Evolutionary conservation across 2,888 invertebrate genomes (phyloP).

Genomic region (Eristalis tenax): DNA sequence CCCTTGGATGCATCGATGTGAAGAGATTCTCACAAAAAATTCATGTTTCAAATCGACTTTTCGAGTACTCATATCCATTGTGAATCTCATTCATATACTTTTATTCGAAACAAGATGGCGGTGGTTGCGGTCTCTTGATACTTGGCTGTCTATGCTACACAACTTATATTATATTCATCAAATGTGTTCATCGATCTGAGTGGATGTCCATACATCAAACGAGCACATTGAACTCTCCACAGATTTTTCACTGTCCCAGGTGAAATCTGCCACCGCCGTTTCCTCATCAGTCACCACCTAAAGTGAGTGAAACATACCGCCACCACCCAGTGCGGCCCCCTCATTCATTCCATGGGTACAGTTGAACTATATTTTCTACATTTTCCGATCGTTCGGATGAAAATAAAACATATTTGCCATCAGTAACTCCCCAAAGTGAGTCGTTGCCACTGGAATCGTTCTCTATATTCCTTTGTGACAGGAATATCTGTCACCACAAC

Average conservation of each 20-base stretch:
- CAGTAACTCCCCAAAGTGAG: slow-evolving; percentile 29
- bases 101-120: neutral
- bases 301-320: neutral
- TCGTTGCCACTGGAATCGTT: slow-evolving; percentile 12
- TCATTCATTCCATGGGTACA: neutral
- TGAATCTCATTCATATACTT: neutral
- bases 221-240: slow-evolving; percentile 2
- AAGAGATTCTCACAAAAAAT: no score
- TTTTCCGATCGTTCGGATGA: neutral
- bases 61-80: no score
- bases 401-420: slow-evolving; percentile 53
- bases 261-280: neutral
- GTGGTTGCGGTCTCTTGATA: neutral
- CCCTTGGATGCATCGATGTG: no score
- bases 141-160: neutral
- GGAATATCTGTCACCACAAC: slow-evolving; percentile 42
- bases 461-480: slow-evolving; percentile 52
- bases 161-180: neutral
- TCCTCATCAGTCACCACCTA: slow-evolving; percentile 12
- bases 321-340: neutral
- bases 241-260: slow-evolving; percentile 5
- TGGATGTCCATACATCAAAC: neutral
- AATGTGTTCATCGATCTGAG: neutral
- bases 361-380: slow-evolving; percentile 31
- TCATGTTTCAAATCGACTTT: no score